phyloP scores from a whole-genome alignment of 1,140 invertebrate genomes.

The Ceratosolen fusciceps region DNA sequence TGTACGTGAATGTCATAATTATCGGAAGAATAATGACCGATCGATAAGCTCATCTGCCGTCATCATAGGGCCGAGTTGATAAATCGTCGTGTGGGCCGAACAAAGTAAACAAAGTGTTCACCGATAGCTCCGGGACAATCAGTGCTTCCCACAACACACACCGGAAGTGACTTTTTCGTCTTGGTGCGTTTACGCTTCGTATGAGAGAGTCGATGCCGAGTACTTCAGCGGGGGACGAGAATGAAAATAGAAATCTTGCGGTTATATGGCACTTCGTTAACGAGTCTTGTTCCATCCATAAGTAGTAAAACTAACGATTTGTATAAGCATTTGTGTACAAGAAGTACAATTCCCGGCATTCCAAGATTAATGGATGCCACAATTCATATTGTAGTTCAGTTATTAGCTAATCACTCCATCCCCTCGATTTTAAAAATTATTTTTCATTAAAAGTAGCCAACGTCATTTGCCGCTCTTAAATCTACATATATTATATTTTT shows the following conservation, averaged over 20 bases:
- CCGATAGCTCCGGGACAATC: background rate
- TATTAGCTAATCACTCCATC: no score
- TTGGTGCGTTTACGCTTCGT: background rate
- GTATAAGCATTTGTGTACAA: no score
- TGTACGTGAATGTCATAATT: background rate
- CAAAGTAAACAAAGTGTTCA: constrained; percentile 1
- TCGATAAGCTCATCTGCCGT: constrained; percentile 21
- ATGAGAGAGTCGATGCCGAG: background rate
- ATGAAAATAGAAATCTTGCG: constrained; percentile 11
- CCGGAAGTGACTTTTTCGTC: constrained; percentile 14
- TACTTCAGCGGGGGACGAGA: background rate
- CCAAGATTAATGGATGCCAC: no score
- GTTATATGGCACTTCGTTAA: background rate
- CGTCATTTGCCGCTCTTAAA: no score
- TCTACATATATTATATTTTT: no score
- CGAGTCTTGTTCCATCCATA: background rate
- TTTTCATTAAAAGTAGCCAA: no score
- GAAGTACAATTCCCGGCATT: no score
- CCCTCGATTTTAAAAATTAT: no score
- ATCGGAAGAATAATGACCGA: background rate
- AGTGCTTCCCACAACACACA: background rate
- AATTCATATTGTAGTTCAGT: no score
- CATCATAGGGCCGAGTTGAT: background rate
- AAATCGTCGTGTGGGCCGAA: background rate
- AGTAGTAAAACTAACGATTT: no score